Evolutionary conservation across 2,888 invertebrate species (phyloP).

Genomic region (Pantelozetes paolii): DNA sequence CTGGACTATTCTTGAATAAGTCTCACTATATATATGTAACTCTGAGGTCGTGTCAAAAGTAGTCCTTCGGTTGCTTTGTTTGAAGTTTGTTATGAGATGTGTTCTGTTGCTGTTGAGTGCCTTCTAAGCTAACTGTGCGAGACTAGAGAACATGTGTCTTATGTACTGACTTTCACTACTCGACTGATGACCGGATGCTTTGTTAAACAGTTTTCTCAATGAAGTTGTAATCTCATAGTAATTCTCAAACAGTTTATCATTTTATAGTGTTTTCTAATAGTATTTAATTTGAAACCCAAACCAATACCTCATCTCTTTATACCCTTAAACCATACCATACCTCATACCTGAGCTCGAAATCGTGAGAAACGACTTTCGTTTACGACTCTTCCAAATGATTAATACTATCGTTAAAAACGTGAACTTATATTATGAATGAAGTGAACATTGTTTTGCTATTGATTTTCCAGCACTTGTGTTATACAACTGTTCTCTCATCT

Average conservation of each 20-base stretch:
- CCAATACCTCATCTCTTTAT: neutral
- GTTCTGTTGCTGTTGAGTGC: neutral
- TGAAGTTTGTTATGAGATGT: constrained; percentile 15
- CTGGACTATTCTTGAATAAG: constrained; percentile 29
- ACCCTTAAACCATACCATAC: neutral
- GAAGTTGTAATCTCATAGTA: constrained; percentile 4
- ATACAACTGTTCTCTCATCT: neutral
- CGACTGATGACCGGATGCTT: constrained; percentile 15
- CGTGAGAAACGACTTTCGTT: constrained; percentile 12
- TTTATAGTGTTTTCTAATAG: neutral
- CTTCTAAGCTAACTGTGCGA: neutral
- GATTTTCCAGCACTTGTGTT: neutral
- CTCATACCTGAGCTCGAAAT: neutral
- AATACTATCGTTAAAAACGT: constrained; percentile 1
- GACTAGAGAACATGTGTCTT: constrained; percentile 20
- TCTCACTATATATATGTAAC: constrained; percentile 16
- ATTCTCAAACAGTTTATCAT: neutral
- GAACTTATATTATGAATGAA: constrained; percentile 12
- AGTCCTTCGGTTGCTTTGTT: constrained; percentile 27
- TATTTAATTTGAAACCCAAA: neutral
- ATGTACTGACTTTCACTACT: constrained; percentile 16
- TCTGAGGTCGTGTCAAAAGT: constrained; percentile 36
- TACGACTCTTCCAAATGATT: neutral
- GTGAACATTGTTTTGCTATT: constrained; percentile 4
- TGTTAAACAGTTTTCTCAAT: neutral